Evolutionary conservation across 2,888 invertebrate species (phyloP), one percentile per base, ranked within the genome.

Genomic region (Allolobophora icterica): DNA sequence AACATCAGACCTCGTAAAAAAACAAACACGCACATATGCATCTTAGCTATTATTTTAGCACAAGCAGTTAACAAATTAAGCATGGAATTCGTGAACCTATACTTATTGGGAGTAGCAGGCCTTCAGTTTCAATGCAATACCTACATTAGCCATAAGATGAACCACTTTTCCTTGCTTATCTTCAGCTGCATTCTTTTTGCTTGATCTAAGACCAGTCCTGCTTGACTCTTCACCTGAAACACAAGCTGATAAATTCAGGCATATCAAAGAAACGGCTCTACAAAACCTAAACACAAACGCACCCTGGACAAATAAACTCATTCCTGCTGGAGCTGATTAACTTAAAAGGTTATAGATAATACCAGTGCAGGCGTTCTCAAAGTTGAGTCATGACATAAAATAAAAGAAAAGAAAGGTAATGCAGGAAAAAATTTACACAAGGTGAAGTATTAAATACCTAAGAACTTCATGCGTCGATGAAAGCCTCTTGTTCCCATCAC

Each of bases 61-160:
- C 30, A n/a, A 52, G 21, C 52, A 52, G 24, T 52, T 24, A 52
- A 52, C 52, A 52, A 71, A 30, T 71, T 30, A 71, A 71, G 30
- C n/a, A 71, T n/a, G 8, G 1, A 30, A 71, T 71, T 71, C n/a
- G n/a, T 13, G n/a, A 71, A n/a, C 45, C 19, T 5, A 19, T 15
- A 71, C n/a, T 71, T n/a, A n/a, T n/a, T n/a, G n/a, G 71, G 71
- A 71, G 71, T n/a, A 71, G n/a, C 71, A 71, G 30, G 71, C n/a
- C n/a, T 71, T 52, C 24, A 52, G 52, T 52, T 71, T n/a, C 71
- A 71, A 71, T n/a, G 71, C n/a, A 71, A 71, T 71, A 71, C 71
- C 30, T 71, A 71, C 71, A 71, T 71, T 71, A n/a, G 71, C 30
- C 71, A 71, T 71, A n/a, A 71, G 71, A 71, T n/a, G 30, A 71